These are phyloP conservation scores for Drosophila ezoana DNA, from an alignment of 2,888 invertebrate species.

Conservation along the genomic window DNA sequence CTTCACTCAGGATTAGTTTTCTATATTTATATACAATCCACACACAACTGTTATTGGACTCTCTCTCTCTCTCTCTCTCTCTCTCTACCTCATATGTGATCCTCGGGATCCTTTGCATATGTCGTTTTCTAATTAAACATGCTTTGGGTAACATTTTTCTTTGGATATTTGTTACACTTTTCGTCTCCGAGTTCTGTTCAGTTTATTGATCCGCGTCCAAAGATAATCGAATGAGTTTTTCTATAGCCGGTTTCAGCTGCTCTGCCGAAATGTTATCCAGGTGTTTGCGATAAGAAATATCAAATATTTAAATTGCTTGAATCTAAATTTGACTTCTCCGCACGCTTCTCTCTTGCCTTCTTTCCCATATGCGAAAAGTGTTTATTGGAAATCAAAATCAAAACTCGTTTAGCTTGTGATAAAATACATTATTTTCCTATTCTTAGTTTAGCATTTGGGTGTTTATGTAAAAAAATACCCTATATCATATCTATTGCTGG, in stretches of 20 bases:
- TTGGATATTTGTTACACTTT: constrained; percentile 65
- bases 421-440: constrained; percentile 14
- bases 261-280: constrained; percentile 16
- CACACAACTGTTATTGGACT: constrained; percentile 34
- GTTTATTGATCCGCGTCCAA: constrained; percentile 41
- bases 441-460: constrained; percentile 2
- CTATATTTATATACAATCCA: constrained; percentile 56
- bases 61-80: constrained; percentile 5
- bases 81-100: constrained; percentile 11
- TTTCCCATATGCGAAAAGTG: background rate
- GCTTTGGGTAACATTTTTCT: constrained; percentile 18
- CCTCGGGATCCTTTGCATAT: constrained; percentile 58
- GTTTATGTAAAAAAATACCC: constrained; percentile 15
- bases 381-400: background rate
- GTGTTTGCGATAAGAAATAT: constrained; percentile 35
- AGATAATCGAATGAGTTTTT: constrained; percentile 26
- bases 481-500: constrained; percentile 31
- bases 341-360: constrained; percentile 2
- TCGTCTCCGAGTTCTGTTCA: constrained; percentile 20
- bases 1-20: constrained; percentile 65
- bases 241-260: constrained; percentile 52
- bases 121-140: constrained; percentile 75
- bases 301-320: constrained; percentile 25
- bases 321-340: constrained; percentile 5
- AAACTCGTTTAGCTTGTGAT: constrained; percentile 18